Base-by-base conservation (phyloP, 1,140 invertebrate genomes). In the Teleopsis dalmanni region DNA sequence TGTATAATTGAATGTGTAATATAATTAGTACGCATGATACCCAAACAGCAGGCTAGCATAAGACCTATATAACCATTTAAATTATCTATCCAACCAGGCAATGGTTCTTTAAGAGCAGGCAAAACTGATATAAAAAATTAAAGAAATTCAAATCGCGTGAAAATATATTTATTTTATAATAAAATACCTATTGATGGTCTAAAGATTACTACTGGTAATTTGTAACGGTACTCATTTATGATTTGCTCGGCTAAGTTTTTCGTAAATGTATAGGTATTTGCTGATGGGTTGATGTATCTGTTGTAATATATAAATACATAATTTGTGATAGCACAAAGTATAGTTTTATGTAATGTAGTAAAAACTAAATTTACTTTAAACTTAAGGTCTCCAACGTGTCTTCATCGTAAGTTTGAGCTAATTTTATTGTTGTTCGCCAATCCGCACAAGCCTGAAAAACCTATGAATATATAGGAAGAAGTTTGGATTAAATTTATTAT, bases 1-100 rank as follows among this genome's bases (percentile, higher is more conserved):
- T 82, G 76, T 18, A 73, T 72, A 14, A 80, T 64, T 3, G 81
- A 62, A 2, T 77, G 67, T 52, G 85, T 73, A n/a, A 81, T 78
- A 45, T 81, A 80, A 53, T 87, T 64, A 19, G 83, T 82, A 36
- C 88, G 78, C 29, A 95, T 68, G 13, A 95, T 76, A 22, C 68
- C 68, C 26, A 63, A 45, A 11, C 87, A 88, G 52, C 80, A 78
- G 0, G 82, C 87, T 0, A 84, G 70, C 37, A 89, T 59, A 9
- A 89, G 69, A 0, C 84, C 91, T 18, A 87, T 84, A 1, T 92
- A 91, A 5, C 93, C 93, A 70, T 96, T 96, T 54, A 91, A 89
- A 72, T 97, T 98, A 58, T 97, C 94, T 5, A 95, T 78, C 93
- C 94, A 98, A 0, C 93, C 91, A 0, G 72, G 58, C 0, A 85